Percentiles rank a stretch among this genome's conserved stretches.
Conservation (phyloP, 2,797 vertebrate species). For the Phrynocephalus guinanensis region DNA sequence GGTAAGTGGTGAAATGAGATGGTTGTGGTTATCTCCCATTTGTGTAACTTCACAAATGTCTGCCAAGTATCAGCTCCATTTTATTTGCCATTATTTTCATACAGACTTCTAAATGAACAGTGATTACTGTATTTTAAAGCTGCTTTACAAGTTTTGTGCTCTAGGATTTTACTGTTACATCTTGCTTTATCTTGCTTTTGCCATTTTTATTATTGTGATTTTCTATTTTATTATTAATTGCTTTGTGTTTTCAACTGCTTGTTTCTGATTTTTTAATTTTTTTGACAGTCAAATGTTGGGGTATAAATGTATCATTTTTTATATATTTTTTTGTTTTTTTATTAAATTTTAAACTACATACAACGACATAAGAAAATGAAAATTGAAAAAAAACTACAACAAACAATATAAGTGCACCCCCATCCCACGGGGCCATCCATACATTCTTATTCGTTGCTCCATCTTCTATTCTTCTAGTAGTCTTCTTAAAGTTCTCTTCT, state of each 20-base stretch:
- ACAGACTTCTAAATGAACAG: background rate
- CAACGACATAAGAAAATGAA: no score
- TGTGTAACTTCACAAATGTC: background rate
- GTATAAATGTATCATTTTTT: background rate
- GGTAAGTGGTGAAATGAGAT: background rate
- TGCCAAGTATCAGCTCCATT: background rate
- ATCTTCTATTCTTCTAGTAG: no score
- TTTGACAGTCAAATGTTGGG: background rate
- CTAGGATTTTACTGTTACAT: background rate
- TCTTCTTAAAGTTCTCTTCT: no score
- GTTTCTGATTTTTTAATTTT: background rate
- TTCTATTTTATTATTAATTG: background rate
- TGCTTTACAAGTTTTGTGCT: background rate
- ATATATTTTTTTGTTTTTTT: no score
- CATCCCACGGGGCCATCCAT: no score
- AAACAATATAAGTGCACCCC: no score
- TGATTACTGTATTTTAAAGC: background rate
- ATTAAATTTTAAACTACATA: no score
- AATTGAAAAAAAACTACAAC: no score
- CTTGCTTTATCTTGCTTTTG: background rate
- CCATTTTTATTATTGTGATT: background rate
- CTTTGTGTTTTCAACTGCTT: background rate
- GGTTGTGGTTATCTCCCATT: background rate
- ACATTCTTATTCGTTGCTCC: no score
- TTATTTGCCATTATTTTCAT: background rate